These are phyloP conservation scores for Burhinus oedicnemus DNA, from an alignment of 2,113 vertebrate species.

Conservation along the genomic window DNA sequence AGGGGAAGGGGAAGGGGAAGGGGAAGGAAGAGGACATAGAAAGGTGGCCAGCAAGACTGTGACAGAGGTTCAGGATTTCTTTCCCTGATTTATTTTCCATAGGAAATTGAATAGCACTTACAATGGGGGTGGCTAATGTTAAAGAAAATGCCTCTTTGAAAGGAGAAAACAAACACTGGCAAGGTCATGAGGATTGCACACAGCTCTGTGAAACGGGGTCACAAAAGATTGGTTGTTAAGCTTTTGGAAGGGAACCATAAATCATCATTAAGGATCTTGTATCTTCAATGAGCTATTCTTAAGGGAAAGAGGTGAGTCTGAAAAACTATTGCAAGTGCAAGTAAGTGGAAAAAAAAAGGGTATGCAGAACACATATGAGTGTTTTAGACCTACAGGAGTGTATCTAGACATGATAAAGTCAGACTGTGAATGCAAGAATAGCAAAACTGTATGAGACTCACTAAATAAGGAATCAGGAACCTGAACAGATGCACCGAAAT, in stretches of 20 bases:
- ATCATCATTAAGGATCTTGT: slow-evolving; percentile 19
- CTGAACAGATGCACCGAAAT: neutral
- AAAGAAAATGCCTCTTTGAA: neutral
- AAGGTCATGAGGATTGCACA: neutral
- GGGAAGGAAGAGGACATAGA: neutral
- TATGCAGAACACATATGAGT: neutral
- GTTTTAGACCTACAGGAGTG: neutral
- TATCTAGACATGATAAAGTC: neutral
- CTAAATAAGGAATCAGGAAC: neutral
- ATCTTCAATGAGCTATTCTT: neutral
- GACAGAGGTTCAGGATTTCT: neutral
- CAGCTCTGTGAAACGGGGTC: neutral
- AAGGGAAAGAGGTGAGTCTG: neutral
- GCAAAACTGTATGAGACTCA: neutral
- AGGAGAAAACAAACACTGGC: neutral
- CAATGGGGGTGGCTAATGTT: neutral
- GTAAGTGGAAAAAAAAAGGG: neutral
- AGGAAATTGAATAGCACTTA: neutral
- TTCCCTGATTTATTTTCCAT: neutral
- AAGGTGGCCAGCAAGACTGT: neutral
- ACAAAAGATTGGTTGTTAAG: neutral
- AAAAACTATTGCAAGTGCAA: neutral
- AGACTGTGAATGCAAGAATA: neutral
- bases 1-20: neutral
- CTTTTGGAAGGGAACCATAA: neutral